These are phyloP conservation scores for Athrips mouffetella DNA, from an alignment of 2,888 invertebrate species.

Conservation along the genomic window DNA sequence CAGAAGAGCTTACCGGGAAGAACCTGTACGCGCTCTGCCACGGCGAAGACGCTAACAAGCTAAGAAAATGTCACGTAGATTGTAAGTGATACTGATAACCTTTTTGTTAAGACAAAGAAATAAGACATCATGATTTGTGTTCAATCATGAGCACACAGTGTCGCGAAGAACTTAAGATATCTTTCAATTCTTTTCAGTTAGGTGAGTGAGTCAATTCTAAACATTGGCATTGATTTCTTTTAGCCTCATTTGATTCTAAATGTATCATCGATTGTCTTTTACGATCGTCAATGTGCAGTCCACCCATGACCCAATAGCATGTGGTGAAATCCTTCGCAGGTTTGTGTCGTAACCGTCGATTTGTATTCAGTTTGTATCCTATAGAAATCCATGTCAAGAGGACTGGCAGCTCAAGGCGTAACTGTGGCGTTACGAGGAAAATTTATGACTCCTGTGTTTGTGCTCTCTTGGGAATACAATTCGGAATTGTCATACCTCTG, in stretches of 20 bases:
- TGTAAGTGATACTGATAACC: conserved; percentile 84
- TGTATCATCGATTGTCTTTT: conserved; percentile 14
- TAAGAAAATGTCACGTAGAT: conserved; percentile 96
- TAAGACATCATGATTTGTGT: no score
- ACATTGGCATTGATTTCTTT: neutral
- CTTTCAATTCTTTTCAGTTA: conserved; percentile 4
- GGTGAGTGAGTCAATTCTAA: neutral
- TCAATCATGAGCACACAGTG: no score
- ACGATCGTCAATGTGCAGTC: conserved; percentile 31
- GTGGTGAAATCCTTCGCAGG: conserved; percentile 68
- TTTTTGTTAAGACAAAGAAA: no score
- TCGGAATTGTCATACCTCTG: conserved; percentile 12
- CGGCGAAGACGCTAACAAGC: conserved; percentile 95
- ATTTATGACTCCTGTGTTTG: conserved; percentile 52
- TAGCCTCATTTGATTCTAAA: conserved; percentile 2
- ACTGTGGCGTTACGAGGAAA: conserved; percentile 57
- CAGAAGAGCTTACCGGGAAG: conserved; percentile 95
- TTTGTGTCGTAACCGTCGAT: conserved; percentile 62
- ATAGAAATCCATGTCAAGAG: conserved; percentile 77
- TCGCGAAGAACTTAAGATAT: no score
- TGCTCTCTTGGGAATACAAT: conserved; percentile 40
- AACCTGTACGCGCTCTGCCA: conserved; percentile 96
- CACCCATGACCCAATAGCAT: conserved; percentile 73
- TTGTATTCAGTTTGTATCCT: conserved; percentile 68
- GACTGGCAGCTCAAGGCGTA: conserved; percentile 60